Percentiles rank a stretch among this genome's conserved stretches.
These are phyloP conservation scores for Vireo altiloquus DNA, from an alignment of 2,113 vertebrate species.

Conservation along the genomic window DNA sequence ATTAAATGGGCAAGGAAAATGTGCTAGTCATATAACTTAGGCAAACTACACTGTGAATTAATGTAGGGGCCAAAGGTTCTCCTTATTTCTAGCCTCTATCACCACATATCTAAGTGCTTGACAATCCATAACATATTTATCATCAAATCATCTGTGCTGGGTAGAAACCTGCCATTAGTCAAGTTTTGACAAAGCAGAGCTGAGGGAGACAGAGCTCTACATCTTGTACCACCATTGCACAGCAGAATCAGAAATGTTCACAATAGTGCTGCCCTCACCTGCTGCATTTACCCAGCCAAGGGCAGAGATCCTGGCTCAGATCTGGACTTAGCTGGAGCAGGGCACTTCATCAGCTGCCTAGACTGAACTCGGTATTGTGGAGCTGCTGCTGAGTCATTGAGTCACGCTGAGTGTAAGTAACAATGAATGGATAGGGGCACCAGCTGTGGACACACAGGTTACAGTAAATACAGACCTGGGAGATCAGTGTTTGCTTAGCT, in stretches of 20 bases:
- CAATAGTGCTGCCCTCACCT: background rate
- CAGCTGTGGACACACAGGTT: background rate
- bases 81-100: background rate
- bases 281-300: background rate
- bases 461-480: background rate
- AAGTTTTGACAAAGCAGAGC: background rate
- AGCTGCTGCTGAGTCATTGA: background rate
- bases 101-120: background rate
- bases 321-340: background rate
- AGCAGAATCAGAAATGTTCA: background rate
- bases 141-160: background rate
- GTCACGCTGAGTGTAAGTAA: background rate
- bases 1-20: slow-evolving; percentile 1
- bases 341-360: background rate
- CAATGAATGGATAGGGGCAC: background rate
- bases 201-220: background rate
- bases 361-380: background rate
- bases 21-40: background rate
- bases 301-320: background rate
- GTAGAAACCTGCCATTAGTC: background rate
- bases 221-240: background rate
- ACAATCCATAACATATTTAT: background rate
- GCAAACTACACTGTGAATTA: background rate
- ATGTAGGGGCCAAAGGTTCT: background rate
- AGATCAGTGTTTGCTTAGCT: background rate